These are phyloP conservation scores for Serilophus lunatus DNA, from an alignment of 2,113 vertebrate species.

Conservation along the genomic window DNA sequence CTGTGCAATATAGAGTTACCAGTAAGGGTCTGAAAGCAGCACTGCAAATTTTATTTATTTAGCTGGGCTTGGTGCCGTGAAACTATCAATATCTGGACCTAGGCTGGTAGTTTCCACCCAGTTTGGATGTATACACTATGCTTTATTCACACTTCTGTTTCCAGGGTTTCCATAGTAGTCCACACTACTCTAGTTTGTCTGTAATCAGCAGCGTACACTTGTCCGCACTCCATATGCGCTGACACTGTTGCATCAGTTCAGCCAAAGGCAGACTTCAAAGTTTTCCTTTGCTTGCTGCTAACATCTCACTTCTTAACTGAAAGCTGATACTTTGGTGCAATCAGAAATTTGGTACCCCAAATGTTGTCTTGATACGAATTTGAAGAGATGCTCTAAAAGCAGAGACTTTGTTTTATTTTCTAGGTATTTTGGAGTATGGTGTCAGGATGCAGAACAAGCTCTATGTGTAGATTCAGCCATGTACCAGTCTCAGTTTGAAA, in stretches of 20 bases:
- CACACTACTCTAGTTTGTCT: background rate
- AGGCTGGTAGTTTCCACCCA: background rate
- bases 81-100: background rate
- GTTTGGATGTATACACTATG: background rate
- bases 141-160: background rate
- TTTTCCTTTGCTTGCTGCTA: background rate
- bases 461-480: background rate
- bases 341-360: background rate
- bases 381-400: background rate
- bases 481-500: background rate
- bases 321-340: background rate
- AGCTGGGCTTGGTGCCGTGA: background rate
- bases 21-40: background rate
- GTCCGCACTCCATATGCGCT: accelerated
- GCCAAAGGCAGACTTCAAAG: background rate
- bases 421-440: background rate
- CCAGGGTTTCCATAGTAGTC: background rate
- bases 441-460: background rate
- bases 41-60: background rate
- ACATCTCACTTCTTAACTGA: background rate
- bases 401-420: background rate
- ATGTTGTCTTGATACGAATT: background rate
- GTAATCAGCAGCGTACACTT: background rate
- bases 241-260: background rate
- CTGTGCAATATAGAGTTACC: background rate